These are phyloP conservation scores for Pandemis heparana DNA, from an alignment of 2,888 invertebrate species.

Conservation along the genomic window DNA sequence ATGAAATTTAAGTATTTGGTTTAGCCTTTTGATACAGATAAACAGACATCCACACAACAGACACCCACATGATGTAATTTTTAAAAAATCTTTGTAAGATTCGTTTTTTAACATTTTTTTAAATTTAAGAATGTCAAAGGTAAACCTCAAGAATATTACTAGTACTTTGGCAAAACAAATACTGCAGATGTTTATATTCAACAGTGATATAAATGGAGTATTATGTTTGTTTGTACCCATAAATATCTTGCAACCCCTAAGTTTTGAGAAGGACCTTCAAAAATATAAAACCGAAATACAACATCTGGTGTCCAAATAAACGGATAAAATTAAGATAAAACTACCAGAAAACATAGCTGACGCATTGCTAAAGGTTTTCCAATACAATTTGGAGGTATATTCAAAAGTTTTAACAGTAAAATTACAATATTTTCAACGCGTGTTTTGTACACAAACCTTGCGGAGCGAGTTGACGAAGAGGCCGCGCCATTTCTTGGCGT, in stretches of 20 bases:
- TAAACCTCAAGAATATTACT: too few species aligned
- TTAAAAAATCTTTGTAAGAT: too few species aligned
- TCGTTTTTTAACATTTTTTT: too few species aligned
- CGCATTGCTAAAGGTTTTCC: neutral
- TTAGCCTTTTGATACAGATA: too few species aligned
- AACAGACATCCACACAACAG: too few species aligned
- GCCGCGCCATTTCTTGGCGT: slow-evolving; percentile 96
- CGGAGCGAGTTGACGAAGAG: slow-evolving; percentile 94
- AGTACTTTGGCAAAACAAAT: neutral
- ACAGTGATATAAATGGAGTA: slow-evolving; percentile 22
- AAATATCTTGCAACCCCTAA: slow-evolving; percentile 37
- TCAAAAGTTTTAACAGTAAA: slow-evolving; percentile 18
- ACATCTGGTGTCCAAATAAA: slow-evolving; percentile 31
- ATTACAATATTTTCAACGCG: slow-evolving; percentile 29
- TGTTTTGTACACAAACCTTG: slow-evolving; percentile 88
- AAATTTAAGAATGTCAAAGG: too few species aligned
- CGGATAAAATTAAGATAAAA: neutral
- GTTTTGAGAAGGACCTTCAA: slow-evolving; percentile 21
- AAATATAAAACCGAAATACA: slow-evolving; percentile 13
- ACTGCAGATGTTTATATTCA: neutral
- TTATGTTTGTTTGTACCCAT: neutral
- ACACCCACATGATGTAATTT: too few species aligned
- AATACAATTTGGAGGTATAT: slow-evolving; percentile 3
- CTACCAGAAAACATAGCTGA: neutral
- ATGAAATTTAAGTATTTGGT: too few species aligned